phyloP scores from a whole-genome alignment of 2,113 vertebrate genomes.

The Plectropomus leopardus region DNA sequence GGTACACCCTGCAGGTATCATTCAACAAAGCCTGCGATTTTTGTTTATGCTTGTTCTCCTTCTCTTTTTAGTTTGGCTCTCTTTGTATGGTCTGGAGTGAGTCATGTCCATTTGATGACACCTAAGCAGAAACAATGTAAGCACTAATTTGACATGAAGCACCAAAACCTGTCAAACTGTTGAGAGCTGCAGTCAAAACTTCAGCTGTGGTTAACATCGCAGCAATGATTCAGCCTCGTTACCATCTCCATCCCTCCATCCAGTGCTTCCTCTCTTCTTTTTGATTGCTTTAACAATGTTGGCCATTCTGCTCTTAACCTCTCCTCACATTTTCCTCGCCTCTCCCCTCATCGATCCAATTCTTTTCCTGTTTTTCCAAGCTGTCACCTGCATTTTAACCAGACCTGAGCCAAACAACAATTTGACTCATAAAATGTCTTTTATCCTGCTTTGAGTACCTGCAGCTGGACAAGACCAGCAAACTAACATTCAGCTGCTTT shows the following conservation, averaged over 20 bases:
- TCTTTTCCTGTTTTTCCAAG: slow-evolving; percentile 10
- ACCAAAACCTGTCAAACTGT: slow-evolving; percentile 77
- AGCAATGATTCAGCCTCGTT: slow-evolving; percentile 49
- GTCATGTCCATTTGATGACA: slow-evolving; percentile 78
- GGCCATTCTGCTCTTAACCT: not conserved
- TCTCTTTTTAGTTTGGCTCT: slow-evolving; percentile 27
- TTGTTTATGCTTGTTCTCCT: not conserved
- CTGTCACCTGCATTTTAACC: slow-evolving; percentile 28
- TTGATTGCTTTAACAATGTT: not conserved
- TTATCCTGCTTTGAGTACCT: slow-evolving; percentile 8
- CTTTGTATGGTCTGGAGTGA: slow-evolving; percentile 66
- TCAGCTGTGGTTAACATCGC: slow-evolving; percentile 65
- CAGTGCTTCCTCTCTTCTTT: not conserved
- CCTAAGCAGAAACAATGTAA: slow-evolving; percentile 74
- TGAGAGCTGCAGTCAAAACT: slow-evolving; percentile 75
- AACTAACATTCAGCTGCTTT: not conserved
- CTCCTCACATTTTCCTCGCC: slow-evolving; percentile 2
- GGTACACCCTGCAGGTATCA: not conserved
- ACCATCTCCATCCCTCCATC: slow-evolving; percentile 4
- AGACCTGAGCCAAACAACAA: not conserved
- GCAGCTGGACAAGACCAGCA: not conserved
- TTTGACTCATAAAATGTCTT: not conserved
- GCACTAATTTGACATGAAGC: slow-evolving; percentile 73
- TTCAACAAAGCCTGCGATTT: slow-evolving; percentile 17
- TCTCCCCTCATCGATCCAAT: not conserved